Evolutionary conservation across 2,113 vertebrate genomes (phyloP), one percentile per base, ranked within the genome.

Genomic region (Mirza zaza): DNA sequence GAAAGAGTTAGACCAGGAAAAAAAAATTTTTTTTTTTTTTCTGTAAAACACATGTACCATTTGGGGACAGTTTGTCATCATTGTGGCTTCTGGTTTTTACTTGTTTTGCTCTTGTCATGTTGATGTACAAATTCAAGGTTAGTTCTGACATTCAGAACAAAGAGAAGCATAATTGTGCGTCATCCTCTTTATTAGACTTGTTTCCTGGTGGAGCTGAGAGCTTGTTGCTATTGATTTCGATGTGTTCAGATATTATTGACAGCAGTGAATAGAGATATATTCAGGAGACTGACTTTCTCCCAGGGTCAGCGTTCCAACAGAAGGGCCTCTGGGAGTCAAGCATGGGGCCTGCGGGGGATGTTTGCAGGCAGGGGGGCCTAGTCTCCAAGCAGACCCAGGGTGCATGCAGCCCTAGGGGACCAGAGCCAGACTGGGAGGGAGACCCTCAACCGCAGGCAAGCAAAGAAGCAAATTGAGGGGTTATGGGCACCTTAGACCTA

Each of bases 41-140:
- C 88, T 92, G 32, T 80, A 70, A 96, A 79, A 86, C 82, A 79
- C 42, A 45, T 88, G 94, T 91, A 36, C 50, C 65, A 2, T 93
- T 82, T 84, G 34, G 90, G 94, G 95, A 96, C 70, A 89, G 67
- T 95, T 93, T 96, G 79, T 97, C 79, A 87, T 96, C 84, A 4
- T 52, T 8, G 55, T 87, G 90, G 75, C 79, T 95, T 96, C 68
- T 59, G 92, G 13, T 50, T 96, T 94, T 87, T 93, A 87, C 42
- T 18, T 70, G 93, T 90, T 91, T 94, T 70, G 48, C 50, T 89
- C 83, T 91, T 95, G 87, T 94, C 91, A 79, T 8, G 23, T 27
- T 82, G 93, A 94, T 86, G 45, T 59, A 88, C 57, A 94, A 83
- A 93, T 97, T 91, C 87, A 87, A 96, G 80, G 95, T 91, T 90